Evolutionary conservation across 2,888 invertebrate genomes (phyloP).

Genomic region (Kuschelorhynchus macadamiae): DNA sequence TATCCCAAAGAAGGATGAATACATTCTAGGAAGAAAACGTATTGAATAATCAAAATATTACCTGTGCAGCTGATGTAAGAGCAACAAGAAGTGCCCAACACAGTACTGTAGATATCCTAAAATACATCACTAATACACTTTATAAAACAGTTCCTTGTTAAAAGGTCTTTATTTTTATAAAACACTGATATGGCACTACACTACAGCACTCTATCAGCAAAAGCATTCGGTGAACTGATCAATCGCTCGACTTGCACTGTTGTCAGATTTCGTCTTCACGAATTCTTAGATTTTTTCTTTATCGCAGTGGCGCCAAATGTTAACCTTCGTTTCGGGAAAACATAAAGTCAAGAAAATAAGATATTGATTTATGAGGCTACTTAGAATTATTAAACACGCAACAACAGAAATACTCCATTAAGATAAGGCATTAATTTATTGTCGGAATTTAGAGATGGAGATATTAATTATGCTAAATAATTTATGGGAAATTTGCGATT

Average conservation of each 20-base stretch:
- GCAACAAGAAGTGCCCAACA: conserved; percentile 81
- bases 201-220: conserved; percentile 64
- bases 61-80: conserved; percentile 83
- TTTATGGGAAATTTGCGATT: too few species aligned
- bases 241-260: conserved; percentile 56
- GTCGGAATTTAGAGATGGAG: too few species aligned
- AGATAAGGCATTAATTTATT: too few species aligned
- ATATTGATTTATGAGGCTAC: too few species aligned
- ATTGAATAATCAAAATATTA: conserved; percentile 64
- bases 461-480: too few species aligned
- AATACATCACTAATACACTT: conserved; percentile 76
- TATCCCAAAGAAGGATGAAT: conserved; percentile 52
- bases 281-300: too few species aligned
- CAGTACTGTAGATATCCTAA: conserved; percentile 82
- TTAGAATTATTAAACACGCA: too few species aligned
- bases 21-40: conserved; percentile 31
- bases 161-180: conserved; percentile 62
- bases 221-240: conserved; percentile 66
- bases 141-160: conserved; percentile 59
- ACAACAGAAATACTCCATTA: too few species aligned
- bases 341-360: too few species aligned
- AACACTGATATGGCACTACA: conserved; percentile 66
- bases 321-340: too few species aligned
- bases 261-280: conserved; percentile 33
- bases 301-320: too few species aligned